Percentiles rank a stretch among this genome's conserved stretches.
phyloP scores from a whole-genome alignment of 2,113 vertebrate genomes.

The Globicephala melas region DNA sequence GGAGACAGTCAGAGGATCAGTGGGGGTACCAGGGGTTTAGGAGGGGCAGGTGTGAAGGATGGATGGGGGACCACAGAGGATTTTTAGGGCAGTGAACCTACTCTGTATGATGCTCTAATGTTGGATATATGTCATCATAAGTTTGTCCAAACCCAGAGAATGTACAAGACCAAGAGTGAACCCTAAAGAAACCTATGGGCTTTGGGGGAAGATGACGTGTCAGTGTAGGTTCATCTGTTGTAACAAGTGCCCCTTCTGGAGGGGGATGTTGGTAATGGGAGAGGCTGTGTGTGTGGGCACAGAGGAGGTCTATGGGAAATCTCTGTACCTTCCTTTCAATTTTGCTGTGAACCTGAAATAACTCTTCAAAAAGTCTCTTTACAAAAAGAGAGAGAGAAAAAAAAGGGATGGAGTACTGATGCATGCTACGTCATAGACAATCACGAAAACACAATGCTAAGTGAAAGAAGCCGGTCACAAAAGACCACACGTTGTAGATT shows the following conservation, averaged over 20 bases:
- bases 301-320: no score
- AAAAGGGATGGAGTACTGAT: no score
- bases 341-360: background rate
- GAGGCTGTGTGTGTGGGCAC: no score
- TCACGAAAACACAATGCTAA: background rate
- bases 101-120: background rate
- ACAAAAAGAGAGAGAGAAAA: background rate
- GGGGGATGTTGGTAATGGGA: no score
- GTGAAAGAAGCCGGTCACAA: background rate
- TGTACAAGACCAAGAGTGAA: no score
- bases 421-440: no score
- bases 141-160: background rate
- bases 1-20: background rate
- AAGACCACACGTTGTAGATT: no score
- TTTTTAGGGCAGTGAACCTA: background rate
- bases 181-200: no score
- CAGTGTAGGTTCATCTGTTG: accelerated
- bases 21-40: no score
- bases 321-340: background rate
- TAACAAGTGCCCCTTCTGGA: background rate
- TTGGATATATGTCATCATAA: background rate
- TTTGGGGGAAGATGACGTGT: background rate
- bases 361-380: background rate
- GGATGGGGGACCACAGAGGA: background rate
- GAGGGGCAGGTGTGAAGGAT: no score